Percentiles rank a stretch among this genome's conserved stretches.
These are phyloP conservation scores for Ypsolopha sequella DNA, from an alignment of 2,888 invertebrate genomes.

Conservation along the genomic window DNA sequence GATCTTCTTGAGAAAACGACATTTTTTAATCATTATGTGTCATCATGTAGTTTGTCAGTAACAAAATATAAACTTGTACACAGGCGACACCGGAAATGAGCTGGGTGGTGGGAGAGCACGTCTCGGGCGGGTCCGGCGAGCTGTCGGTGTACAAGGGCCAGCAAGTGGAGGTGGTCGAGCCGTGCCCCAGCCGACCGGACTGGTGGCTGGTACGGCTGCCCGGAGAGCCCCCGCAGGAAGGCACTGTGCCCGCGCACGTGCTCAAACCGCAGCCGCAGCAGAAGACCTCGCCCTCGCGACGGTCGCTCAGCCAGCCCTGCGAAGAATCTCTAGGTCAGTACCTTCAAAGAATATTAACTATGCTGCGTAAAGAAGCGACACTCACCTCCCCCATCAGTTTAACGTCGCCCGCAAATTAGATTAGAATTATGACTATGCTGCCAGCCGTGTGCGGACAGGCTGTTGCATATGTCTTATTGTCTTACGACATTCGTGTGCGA, in stretches of 20 bases:
- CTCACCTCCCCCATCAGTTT: too few relatives aligned
- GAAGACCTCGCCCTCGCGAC: slow-evolving; percentile 54
- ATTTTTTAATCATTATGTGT: too few relatives aligned
- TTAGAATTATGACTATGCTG: too few relatives aligned
- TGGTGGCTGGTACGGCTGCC: slow-evolving; percentile 79
- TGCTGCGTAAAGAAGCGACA: too few relatives aligned
- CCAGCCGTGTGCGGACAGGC: too few relatives aligned
- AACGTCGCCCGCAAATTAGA: too few relatives aligned
- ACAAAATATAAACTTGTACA: too few relatives aligned
- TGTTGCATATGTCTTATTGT: too few relatives aligned
- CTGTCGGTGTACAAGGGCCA: slow-evolving; percentile 90
- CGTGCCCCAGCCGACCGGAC: slow-evolving; percentile 75
- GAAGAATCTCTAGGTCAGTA: slow-evolving; percentile 66
- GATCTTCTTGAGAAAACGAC: too few relatives aligned
- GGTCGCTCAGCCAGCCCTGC: slow-evolving; percentile 50
- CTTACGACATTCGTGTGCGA: too few relatives aligned
- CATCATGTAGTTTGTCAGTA: too few relatives aligned
- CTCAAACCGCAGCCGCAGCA: slow-evolving; percentile 63
- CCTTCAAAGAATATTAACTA: too few relatives aligned
- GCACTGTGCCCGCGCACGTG: slow-evolving; percentile 83
- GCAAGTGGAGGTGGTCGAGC: slow-evolving; percentile 93
- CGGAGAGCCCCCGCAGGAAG: slow-evolving; percentile 77
- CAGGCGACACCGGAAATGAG: slow-evolving; percentile 75
- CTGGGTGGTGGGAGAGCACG: slow-evolving; percentile 91
- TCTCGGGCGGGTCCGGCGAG: slow-evolving; percentile 82